phyloP scores from a whole-genome alignment of 2,113 vertebrate genomes.

The Xerus inauris region DNA sequence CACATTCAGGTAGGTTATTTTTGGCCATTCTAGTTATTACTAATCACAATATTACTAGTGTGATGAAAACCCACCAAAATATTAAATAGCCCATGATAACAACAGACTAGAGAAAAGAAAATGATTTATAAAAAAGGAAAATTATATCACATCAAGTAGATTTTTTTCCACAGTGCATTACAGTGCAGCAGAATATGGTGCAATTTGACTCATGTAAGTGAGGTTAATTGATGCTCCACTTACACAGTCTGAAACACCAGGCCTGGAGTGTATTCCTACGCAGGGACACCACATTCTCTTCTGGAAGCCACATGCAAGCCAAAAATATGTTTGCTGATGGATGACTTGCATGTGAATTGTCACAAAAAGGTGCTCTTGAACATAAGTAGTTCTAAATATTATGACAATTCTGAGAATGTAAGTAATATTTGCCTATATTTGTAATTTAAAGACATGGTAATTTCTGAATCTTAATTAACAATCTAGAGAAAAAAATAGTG shows the following conservation, averaged over 20 bases:
- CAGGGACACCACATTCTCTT: conserved; percentile 28
- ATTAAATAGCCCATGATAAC: background rate
- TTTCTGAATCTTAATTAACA: conserved; percentile 17
- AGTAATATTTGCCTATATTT: background rate
- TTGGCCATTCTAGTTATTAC: background rate
- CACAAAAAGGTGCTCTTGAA: conserved; percentile 55
- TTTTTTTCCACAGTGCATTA: conserved; percentile 11
- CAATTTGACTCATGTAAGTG: conserved; percentile 16
- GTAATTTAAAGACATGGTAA: conserved; percentile 25
- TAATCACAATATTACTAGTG: background rate
- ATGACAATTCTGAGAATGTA: conserved; percentile 42
- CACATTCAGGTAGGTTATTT: background rate
- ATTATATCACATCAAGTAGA: background rate
- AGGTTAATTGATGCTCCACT: conserved; percentile 60
- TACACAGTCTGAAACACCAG: conserved; percentile 62
- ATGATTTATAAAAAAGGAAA: background rate
- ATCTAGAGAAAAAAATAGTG: conserved; percentile 18
- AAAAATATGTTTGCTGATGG: conserved; percentile 43
- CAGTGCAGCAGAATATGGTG: conserved; percentile 20
- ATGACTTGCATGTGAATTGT: conserved; percentile 74
- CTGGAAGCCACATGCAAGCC: background rate
- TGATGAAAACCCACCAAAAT: background rate
- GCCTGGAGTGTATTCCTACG: background rate
- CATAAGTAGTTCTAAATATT: conserved; percentile 23
- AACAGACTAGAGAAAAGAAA: background rate